These are phyloP conservation scores for Drosophila simulans DNA, from an alignment of 1,140 invertebrate species.

Conservation along the genomic window DNA sequence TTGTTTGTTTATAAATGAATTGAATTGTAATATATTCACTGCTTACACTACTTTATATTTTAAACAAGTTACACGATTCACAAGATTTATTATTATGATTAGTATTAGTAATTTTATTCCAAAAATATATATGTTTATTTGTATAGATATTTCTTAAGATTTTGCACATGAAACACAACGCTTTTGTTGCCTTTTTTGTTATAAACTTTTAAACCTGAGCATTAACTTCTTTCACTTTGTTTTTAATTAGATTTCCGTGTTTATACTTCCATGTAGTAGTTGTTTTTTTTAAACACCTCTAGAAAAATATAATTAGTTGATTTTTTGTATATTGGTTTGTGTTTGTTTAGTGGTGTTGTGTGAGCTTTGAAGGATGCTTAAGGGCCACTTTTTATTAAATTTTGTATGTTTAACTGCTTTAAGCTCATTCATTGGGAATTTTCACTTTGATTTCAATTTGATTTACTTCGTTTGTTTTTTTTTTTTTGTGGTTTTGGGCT, in stretches of 20 bases:
- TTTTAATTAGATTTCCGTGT: conserved; percentile 7
- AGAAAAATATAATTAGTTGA: conserved; percentile 64
- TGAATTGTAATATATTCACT: conserved; percentile 9
- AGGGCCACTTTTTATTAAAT: conserved; percentile 7
- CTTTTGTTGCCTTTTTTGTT: conserved; percentile 47
- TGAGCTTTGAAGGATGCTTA: conserved; percentile 32
- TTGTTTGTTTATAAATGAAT: conserved; percentile 32
- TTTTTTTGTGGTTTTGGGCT: conserved; percentile 5
- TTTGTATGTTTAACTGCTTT: not conserved
- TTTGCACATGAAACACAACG: conserved; percentile 79
- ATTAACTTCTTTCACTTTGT: conserved; percentile 48
- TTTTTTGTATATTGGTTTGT: not conserved
- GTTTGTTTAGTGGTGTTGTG: conserved; percentile 13
- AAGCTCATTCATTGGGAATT: not conserved
- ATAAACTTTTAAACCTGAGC: conserved; percentile 61
- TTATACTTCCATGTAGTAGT: conserved; percentile 10
- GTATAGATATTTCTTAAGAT: conserved; percentile 53
- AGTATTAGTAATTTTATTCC: conserved; percentile 42
- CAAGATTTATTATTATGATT: conserved; percentile 30
- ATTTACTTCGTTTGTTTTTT: conserved; percentile 10
- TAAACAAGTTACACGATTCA: conserved; percentile 44
- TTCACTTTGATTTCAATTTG: conserved; percentile 40
- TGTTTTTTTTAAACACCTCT: conserved; percentile 60
- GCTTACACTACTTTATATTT: conserved; percentile 39
- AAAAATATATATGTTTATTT: conserved; percentile 73